Evolutionary conservation across 1,140 invertebrate genomes (phyloP).

Genomic region (Tetragonula clypearis): DNA sequence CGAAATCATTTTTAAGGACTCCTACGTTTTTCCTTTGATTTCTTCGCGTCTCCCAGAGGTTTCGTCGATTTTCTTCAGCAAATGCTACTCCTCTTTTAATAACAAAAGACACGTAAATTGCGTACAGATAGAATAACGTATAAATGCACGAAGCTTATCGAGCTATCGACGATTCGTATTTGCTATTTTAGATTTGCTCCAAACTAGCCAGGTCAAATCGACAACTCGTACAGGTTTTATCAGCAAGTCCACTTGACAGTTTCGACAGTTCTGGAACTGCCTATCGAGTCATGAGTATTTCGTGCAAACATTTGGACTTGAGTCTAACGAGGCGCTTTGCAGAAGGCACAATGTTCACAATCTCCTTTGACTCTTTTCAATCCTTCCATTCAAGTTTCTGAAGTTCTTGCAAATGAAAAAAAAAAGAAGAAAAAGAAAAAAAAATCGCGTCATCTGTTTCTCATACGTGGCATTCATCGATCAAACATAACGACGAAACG

Average conservation of each 20-base stretch:
- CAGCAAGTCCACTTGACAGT: not conserved
- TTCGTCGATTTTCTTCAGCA: not conserved
- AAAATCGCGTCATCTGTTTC: not conserved
- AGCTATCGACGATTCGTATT: conserved; percentile 3
- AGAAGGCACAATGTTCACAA: conserved; percentile 18
- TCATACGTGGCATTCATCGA: not conserved
- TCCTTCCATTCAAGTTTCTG: not conserved
- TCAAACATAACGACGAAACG: not conserved
- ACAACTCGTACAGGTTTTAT: not conserved
- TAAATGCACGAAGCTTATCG: not conserved
- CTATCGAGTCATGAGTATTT: conserved; percentile 7
- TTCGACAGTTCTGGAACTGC: not conserved
- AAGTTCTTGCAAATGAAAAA: no score
- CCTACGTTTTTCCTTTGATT: not conserved
- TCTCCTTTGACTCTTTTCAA: not conserved
- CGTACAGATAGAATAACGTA: not conserved
- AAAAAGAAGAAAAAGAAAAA: no score
- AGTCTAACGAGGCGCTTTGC: not conserved
- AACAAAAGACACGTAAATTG: not conserved
- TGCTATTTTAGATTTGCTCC: conserved; percentile 39
- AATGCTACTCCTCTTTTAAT: not conserved
- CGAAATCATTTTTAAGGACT: not conserved
- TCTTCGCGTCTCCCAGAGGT: no score
- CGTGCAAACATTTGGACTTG: conserved; percentile 6
- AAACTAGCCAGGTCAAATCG: conserved; percentile 24